phyloP scores from a whole-genome alignment of 2,113 vertebrate species.

The Channa maculata region DNA sequence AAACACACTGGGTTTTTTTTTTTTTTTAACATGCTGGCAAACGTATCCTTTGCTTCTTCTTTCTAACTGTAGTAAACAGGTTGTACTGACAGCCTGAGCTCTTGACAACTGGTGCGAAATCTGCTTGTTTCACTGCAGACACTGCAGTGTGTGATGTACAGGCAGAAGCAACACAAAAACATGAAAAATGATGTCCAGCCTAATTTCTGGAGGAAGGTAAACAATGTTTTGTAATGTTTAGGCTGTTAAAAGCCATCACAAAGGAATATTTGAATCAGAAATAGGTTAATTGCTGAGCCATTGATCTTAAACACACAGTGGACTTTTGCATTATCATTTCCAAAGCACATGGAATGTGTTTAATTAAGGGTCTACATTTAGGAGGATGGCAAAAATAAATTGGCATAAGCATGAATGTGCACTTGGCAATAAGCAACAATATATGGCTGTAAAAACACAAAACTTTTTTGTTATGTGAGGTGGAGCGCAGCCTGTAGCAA shows the following conservation, averaged over 20 bases:
- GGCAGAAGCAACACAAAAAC: not conserved
- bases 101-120: not conserved
- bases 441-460: no score
- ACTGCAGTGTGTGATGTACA: not conserved
- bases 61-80: not conserved
- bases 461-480: no score
- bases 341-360: no score
- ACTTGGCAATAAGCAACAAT: no score
- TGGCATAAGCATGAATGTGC: no score
- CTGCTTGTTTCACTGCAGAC: not conserved
- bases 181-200: not conserved
- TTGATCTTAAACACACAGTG: no score
- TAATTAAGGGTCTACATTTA: no score
- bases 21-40: constrained; percentile 8
- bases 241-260: not conserved
- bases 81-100: not conserved
- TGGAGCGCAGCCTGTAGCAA: no score
- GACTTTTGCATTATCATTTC: no score
- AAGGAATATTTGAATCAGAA: no score
- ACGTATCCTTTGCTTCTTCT: not conserved
- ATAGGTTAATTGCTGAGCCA: no score
- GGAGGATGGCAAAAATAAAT: no score
- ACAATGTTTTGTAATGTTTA: not conserved
- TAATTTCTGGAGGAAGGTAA: not conserved
- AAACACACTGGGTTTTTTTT: not conserved